These are phyloP conservation scores for Eptatretus atami DNA, from an alignment of 2,797 vertebrate species.

Conservation along the genomic window DNA sequence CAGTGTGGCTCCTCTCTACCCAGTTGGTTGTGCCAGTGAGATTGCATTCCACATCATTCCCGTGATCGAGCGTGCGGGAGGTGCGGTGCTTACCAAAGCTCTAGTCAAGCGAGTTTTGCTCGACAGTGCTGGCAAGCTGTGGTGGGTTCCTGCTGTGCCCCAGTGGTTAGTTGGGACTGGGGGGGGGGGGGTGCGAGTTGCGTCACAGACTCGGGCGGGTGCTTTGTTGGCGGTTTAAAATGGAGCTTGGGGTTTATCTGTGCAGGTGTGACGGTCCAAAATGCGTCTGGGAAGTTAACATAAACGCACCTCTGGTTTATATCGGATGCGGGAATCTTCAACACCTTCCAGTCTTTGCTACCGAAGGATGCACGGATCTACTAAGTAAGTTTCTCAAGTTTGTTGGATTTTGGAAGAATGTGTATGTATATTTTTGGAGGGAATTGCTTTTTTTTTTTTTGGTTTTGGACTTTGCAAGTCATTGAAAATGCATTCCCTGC, in stretches of 20 bases:
- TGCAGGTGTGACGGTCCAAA: constrained; percentile 46
- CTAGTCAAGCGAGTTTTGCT: constrained; percentile 40
- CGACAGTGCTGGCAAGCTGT: constrained; percentile 26
- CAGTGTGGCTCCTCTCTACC: constrained; percentile 44
- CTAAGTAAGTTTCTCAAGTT: constrained; percentile 17
- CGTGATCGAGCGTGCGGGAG: constrained; percentile 36
- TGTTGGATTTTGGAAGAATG: too few relatives aligned
- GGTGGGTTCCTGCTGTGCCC: constrained; percentile 16
- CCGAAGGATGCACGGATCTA: constrained; percentile 17
- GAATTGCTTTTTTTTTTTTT: too few relatives aligned
- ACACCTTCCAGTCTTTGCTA: constrained; percentile 32
- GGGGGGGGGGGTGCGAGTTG: too few relatives aligned
- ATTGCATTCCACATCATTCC: constrained; percentile 33
- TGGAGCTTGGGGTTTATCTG: constrained; percentile 2
- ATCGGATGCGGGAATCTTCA: constrained; percentile 43
- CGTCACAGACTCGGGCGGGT: too few relatives aligned
- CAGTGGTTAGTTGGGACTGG: constrained; percentile 13
- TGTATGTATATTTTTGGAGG: too few relatives aligned
- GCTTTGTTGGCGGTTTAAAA: too few relatives aligned
- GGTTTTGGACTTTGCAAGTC: too few relatives aligned
- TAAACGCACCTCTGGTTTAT: constrained; percentile 27
- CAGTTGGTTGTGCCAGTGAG: constrained; percentile 33
- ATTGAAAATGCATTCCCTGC: too few relatives aligned
- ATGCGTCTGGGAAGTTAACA: constrained; percentile 30
- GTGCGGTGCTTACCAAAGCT: constrained; percentile 32